Conservation (phyloP, 2,113 vertebrate species). For the Cinclus mexicanus region DNA sequence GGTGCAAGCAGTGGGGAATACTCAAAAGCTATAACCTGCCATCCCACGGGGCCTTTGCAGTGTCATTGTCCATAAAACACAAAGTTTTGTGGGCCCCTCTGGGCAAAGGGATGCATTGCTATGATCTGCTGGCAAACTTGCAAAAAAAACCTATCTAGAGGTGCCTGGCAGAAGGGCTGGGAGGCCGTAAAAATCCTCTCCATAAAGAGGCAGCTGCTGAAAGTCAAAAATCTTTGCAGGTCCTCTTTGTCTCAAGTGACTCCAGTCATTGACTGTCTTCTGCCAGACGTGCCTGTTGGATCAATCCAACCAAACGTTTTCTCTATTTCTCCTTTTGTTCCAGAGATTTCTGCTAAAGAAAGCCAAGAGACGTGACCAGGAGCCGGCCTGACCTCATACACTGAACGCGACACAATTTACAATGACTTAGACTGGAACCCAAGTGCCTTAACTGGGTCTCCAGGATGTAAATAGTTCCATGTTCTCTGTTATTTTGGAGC, state of each 20-base stretch:
- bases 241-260: background rate
- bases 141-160: fast-evolving
- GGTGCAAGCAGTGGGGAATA: background rate
- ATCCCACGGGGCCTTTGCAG: background rate
- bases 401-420: slow-evolving; percentile 80
- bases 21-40: background rate
- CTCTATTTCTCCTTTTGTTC: background rate
- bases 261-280: background rate
- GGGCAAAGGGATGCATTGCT: background rate
- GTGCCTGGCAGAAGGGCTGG: background rate
- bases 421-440: background rate
- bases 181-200: background rate
- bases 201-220: background rate
- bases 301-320: background rate
- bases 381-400: slow-evolving; percentile 77
- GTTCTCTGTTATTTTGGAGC: background rate
- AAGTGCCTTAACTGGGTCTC: background rate
- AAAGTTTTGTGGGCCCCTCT: background rate
- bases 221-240: background rate
- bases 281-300: background rate
- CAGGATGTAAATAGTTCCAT: background rate
- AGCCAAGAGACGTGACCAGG: slow-evolving; percentile 73
- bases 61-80: background rate
- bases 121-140: background rate
- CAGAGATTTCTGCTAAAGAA: slow-evolving; percentile 84